These are phyloP conservation scores for Catocala sponsa DNA, from an alignment of 2,888 invertebrate genomes.

Conservation along the genomic window DNA sequence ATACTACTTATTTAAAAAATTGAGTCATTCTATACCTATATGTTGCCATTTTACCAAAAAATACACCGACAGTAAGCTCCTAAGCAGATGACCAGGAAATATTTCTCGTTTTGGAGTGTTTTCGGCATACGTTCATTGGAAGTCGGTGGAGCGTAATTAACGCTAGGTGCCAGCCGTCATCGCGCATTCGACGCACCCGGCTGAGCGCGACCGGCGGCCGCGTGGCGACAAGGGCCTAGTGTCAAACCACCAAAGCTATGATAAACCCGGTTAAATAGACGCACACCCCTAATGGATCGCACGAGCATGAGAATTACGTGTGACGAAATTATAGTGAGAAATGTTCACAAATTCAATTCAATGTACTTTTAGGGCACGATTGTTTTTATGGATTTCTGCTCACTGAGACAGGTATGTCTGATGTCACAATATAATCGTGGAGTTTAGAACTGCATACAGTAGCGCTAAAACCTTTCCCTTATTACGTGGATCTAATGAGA, in stretches of 20 bases:
- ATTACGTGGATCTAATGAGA: no score
- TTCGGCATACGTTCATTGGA: constrained; percentile 47
- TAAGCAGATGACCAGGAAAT: constrained; percentile 32
- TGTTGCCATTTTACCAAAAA: constrained; percentile 4
- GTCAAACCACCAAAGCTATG: constrained; percentile 26
- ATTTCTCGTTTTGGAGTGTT: constrained; percentile 44
- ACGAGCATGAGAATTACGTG: constrained; percentile 9
- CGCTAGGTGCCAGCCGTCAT: constrained; percentile 75
- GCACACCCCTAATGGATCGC: background rate
- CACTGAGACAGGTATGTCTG: no score
- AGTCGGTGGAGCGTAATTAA: constrained; percentile 75
- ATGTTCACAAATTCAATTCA: background rate
- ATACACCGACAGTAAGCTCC: constrained; percentile 35
- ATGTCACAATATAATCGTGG: no score
- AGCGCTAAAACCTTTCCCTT: no score
- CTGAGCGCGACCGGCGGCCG: constrained; percentile 48
- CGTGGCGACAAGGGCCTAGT: constrained; percentile 39
- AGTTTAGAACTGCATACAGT: no score
- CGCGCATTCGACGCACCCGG: constrained; percentile 66
- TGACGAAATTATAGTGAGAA: constrained; percentile 11
- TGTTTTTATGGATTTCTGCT: no score
- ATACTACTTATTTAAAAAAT: no score
- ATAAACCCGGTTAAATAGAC: constrained; percentile 22
- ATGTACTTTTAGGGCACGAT: no score
- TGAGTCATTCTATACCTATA: no score